These are phyloP conservation scores for Tiliqua scincoides DNA, from an alignment of 2,113 vertebrate genomes.

Conservation along the genomic window DNA sequence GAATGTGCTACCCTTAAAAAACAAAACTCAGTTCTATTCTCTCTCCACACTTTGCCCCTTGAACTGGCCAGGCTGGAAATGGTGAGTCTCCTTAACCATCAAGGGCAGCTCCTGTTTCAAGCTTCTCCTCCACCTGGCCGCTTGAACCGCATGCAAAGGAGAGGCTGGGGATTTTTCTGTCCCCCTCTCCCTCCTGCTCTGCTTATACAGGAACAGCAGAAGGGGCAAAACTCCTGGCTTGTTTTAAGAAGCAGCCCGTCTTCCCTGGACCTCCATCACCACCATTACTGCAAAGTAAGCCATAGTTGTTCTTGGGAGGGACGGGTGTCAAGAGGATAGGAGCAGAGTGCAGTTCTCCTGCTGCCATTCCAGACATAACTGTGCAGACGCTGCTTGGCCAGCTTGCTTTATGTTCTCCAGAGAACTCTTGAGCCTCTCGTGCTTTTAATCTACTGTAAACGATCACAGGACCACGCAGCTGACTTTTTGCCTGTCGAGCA, in stretches of 20 bases:
- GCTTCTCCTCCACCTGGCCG: background rate
- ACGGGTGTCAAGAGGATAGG: background rate
- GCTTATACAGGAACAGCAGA: background rate
- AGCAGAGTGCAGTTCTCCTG: background rate
- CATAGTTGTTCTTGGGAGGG: background rate
- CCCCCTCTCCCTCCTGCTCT: constrained; percentile 27
- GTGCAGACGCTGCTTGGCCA: background rate
- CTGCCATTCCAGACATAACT: no score
- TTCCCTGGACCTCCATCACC: background rate
- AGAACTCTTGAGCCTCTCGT: background rate
- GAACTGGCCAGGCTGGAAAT: background rate
- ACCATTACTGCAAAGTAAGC: background rate
- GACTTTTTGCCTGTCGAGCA: background rate
- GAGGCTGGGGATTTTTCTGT: constrained; percentile 42
- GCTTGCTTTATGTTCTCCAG: background rate
- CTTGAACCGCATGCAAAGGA: background rate
- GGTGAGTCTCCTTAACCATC: background rate
- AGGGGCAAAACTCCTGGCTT: background rate
- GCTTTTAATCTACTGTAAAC: background rate
- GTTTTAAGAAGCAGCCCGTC: background rate
- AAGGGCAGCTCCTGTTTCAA: background rate
- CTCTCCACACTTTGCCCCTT: no score
- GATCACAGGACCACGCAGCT: background rate
- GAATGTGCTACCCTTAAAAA: background rate
- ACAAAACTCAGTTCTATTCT: background rate